Conservation (phyloP, 2,888 invertebrate genomes). For the Drosophila tripunctata region DNA sequence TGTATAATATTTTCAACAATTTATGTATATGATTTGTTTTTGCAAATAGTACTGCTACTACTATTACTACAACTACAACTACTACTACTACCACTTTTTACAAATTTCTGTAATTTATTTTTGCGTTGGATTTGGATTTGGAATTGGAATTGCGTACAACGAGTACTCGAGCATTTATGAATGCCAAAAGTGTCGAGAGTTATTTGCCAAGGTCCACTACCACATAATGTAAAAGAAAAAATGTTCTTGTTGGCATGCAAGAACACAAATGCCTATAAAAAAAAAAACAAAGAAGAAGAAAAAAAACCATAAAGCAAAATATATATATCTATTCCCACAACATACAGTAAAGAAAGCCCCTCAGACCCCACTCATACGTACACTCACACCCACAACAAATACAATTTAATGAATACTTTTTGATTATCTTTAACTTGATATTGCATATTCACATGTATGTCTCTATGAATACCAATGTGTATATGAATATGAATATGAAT, state of each 20-base stretch:
- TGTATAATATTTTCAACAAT: slow-evolving; percentile 3
- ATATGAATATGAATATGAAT: slow-evolving; percentile 37
- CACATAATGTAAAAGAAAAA: slow-evolving; percentile 84
- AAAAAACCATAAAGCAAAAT: slow-evolving; percentile 3
- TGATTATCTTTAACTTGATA: slow-evolving; percentile 36
- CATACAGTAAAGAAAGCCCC: slow-evolving; percentile 7
- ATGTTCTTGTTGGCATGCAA: slow-evolving; percentile 83
- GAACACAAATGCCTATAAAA: slow-evolving; percentile 81
- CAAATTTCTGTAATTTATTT: slow-evolving; percentile 4
- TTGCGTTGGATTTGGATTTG: slow-evolving; percentile 50
- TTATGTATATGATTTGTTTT: slow-evolving; percentile 40
- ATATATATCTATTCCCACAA: too few species aligned
- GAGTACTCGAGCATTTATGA: slow-evolving; percentile 52
- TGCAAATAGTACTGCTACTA: not conserved
- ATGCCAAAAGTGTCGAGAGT: slow-evolving; percentile 49
- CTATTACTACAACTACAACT: too few species aligned
- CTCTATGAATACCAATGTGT: slow-evolving; percentile 40
- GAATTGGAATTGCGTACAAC: slow-evolving; percentile 59
- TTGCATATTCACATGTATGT: slow-evolving; percentile 45
- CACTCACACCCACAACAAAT: slow-evolving; percentile 3
- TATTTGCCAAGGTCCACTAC: slow-evolving; percentile 76
- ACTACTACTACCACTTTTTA: not conserved
- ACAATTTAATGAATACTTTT: slow-evolving; percentile 21
- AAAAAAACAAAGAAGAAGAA: too few species aligned
- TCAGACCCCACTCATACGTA: not conserved